phyloP scores from a whole-genome alignment of 2,888 invertebrate species.

The Aphodius granarius region DNA sequence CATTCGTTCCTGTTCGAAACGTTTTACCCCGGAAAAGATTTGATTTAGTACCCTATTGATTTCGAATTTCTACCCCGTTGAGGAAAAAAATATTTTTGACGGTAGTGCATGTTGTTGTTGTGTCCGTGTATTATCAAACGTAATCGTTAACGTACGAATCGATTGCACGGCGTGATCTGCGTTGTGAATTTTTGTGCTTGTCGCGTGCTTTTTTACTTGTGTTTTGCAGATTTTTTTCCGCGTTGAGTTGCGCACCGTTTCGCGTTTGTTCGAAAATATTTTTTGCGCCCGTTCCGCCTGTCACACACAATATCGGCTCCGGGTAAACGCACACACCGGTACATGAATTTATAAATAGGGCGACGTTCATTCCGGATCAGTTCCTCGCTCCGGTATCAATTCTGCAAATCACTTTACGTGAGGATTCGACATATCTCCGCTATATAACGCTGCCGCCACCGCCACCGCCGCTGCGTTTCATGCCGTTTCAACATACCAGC shows the following conservation, averaged over 20 bases:
- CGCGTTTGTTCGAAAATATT: conserved; percentile 12
- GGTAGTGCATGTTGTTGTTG: not conserved
- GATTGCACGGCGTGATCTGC: conserved; percentile 10
- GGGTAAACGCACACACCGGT: conserved; percentile 4
- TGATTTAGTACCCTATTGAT: not conserved
- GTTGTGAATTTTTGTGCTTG: conserved; percentile 7
- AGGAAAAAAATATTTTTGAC: not conserved
- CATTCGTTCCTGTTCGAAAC: not conserved
- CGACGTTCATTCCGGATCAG: not conserved
- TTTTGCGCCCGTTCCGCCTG: conserved; percentile 7
- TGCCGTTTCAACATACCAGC: not conserved
- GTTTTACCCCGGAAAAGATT: not conserved
- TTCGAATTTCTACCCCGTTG: not conserved
- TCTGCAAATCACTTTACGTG: conserved; percentile 12
- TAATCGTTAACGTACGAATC: not conserved
- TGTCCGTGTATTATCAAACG: conserved; percentile 5
- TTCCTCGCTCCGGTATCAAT: conserved; percentile 4
- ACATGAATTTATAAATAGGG: conserved; percentile 20
- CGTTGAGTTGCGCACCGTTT: not conserved
- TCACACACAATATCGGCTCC: conserved; percentile 10
- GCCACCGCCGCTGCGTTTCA: no score
- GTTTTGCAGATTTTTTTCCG: not conserved
- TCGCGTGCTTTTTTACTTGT: not conserved
- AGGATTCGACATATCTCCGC: not conserved
- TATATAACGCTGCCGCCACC: no score